phyloP scores from a whole-genome alignment of 2,113 vertebrate genomes.

The Baryphthengus martii region DNA sequence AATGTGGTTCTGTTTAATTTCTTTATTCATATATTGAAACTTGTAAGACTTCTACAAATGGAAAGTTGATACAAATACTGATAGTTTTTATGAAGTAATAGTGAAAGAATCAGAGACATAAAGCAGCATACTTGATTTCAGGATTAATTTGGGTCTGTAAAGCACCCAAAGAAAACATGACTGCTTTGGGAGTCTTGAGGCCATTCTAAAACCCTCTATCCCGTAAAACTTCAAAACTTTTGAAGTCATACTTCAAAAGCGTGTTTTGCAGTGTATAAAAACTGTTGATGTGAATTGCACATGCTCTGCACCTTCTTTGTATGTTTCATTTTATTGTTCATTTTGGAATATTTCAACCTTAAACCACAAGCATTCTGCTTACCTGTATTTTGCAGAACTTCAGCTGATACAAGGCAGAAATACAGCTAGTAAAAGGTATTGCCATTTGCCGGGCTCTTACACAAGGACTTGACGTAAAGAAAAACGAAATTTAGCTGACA shows the following conservation, averaged over 20 bases:
- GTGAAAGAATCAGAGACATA: neutral
- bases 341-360: neutral
- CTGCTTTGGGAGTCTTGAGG: neutral
- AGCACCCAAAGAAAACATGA: neutral
- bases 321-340: neutral
- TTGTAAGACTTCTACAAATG: no score
- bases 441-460: neutral
- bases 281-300: accelerated
- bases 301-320: neutral
- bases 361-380: neutral
- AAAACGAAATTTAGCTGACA: neutral
- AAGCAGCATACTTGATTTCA: neutral
- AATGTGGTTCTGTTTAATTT: neutral
- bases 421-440: neutral
- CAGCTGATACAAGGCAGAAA: neutral
- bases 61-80: neutral
- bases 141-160: neutral
- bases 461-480: neutral
- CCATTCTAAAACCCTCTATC: neutral
- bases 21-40: neutral
- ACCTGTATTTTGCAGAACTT: neutral
- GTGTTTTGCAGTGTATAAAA: neutral
- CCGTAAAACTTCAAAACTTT: no score
- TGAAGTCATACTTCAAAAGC: no score
- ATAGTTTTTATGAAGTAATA: neutral